Evolutionary conservation across 2,888 invertebrate genomes (phyloP), one percentile per base, ranked within the genome.

Genomic region (Chloroclysta siterata): DNA sequence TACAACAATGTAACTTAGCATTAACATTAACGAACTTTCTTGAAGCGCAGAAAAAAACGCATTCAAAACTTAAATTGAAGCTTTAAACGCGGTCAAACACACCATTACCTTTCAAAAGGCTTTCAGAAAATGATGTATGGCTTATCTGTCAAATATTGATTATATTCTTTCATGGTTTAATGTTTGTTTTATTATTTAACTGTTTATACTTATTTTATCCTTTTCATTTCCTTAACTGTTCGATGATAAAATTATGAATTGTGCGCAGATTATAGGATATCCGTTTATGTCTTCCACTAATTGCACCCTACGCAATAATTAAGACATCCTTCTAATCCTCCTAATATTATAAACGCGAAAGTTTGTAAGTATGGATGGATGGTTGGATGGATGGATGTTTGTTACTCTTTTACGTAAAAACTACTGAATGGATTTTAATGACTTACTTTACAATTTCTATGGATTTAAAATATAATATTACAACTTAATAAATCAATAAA

Each of bases 101-200:
- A 39, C 46, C 51, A 59, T 55, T 58, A 36, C 60, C 17, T 57
- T 52, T 56, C 53, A 63, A 63, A n/a, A 60, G 64, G 63, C 44
- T 54, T 61, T 63, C 52, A 53, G 60, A 59, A 64, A 54, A 56
- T 69, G 68, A 71, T 72, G 71, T 70, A 72, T 60, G 58, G 48
- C 42, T 33, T 46, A 69, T 66, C 68, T 63, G 65, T 68, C 68
- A 69, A 65, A 63, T 59, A 60, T 68, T 69, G 68, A 71, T 66
- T 60, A 61, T 58, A 48, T 51, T 68, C 55, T 53, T 63, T 63
- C 48, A 66, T 44, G 51, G 51, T 41, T 56, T 53, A 61, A 63
- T 71, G 70, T 68, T 69, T 70, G 65, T 57, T 33, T 68, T 65
- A 60, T 68, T 65, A 57, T 66, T 58, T 55, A 63, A 64, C 60